phyloP scores from a whole-genome alignment of 2,797 vertebrate genomes.

The Leucoraja ocellata region DNA sequence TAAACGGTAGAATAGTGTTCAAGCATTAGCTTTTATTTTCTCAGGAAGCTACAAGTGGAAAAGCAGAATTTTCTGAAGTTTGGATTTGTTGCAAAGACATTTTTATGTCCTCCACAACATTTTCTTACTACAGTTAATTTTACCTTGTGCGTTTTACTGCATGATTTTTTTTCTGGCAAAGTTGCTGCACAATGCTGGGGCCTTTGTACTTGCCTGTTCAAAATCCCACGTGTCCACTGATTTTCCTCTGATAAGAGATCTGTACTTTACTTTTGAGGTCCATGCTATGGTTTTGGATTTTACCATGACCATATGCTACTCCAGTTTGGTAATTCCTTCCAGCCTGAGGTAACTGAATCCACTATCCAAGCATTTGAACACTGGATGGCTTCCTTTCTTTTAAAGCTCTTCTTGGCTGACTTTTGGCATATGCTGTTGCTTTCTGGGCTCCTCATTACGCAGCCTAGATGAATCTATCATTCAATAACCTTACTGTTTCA shows the following conservation, averaged over 20 bases:
- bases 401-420: background rate
- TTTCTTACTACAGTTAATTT: background rate
- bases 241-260: background rate
- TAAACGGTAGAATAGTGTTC: background rate
- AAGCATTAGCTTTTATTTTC: background rate
- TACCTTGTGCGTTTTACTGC: background rate
- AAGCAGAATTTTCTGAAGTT: background rate
- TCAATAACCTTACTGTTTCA: background rate
- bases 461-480: background rate
- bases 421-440: background rate
- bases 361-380: background rate
- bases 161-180: background rate
- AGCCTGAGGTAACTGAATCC: background rate
- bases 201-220: background rate
- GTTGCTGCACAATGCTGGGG: background rate
- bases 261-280: background rate
- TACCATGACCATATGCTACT: background rate
- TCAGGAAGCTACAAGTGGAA: background rate
- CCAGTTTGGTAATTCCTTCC: background rate
- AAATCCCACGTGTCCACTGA: background rate
- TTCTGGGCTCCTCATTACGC: background rate
- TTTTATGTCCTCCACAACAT: background rate
- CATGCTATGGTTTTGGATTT: background rate
- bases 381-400: background rate
- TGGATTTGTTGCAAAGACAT: background rate